phyloP scores from a whole-genome alignment of 2,797 vertebrate species.

The Dryobates pubescens region DNA sequence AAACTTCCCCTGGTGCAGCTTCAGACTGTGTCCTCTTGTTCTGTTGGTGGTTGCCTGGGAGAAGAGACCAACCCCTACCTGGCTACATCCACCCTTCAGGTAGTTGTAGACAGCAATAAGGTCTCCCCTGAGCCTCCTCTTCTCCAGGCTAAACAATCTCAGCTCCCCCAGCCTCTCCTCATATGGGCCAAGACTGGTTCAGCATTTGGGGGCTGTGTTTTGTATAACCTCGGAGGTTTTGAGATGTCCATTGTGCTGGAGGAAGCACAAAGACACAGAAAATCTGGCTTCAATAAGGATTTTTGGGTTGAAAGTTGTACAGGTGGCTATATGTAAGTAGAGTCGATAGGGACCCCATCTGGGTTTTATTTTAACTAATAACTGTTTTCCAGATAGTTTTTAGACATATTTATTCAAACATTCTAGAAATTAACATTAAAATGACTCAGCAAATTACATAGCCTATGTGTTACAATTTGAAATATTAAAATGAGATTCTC shows the following conservation, averaged over 20 bases:
- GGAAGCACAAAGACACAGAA: background rate
- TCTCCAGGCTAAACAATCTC: too few species aligned
- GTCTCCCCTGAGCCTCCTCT: too few species aligned
- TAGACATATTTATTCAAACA: background rate
- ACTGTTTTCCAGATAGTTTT: background rate
- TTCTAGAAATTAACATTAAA: background rate
- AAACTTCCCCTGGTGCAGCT: too few species aligned
- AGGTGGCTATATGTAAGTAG: background rate
- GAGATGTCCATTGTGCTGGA: background rate
- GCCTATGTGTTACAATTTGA: background rate
- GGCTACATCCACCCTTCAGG: too few species aligned
- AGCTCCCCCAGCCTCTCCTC: too few species aligned
- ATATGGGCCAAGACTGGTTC: background rate
- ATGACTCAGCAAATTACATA: background rate
- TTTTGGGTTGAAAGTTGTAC: background rate
- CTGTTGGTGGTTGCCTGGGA: too few species aligned
- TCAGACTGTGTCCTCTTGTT: too few species aligned
- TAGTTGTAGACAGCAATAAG: too few species aligned
- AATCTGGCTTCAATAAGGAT: background rate
- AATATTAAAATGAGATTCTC: background rate
- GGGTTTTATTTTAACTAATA: background rate
- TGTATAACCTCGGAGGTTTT: background rate
- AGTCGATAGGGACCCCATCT: background rate
- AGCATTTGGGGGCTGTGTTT: background rate
- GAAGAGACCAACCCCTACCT: too few species aligned